A percentile compares a stretch with the other conserved stretches of the same genome.
These are phyloP conservation scores for Xylocampa areola DNA, from an alignment of 2,888 invertebrate species.

Conservation along the genomic window DNA sequence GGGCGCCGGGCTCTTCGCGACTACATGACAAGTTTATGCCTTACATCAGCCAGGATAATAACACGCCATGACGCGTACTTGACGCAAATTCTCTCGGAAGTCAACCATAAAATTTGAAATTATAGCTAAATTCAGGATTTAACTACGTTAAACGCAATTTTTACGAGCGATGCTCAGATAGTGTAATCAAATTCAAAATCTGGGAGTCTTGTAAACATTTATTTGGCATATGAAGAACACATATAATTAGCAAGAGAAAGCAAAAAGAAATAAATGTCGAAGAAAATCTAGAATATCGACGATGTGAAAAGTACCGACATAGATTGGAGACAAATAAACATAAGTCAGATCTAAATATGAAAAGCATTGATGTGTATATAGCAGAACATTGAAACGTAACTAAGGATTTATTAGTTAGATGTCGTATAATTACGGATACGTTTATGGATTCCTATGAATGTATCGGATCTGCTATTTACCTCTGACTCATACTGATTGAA, in stretches of 20 bases:
- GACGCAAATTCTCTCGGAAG: constrained; percentile 75
- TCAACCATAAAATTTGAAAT: constrained; percentile 69
- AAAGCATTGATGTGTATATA: constrained; percentile 20
- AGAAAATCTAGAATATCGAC: constrained; percentile 9
- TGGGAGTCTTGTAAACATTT: constrained; percentile 41
- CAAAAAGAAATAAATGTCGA: constrained; percentile 5
- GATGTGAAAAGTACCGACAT: background rate
- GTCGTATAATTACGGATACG: constrained; percentile 8
- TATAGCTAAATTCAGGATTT: constrained; percentile 63
- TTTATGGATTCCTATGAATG: background rate
- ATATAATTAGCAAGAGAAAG: constrained; percentile 23
- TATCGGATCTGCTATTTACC: constrained; percentile 3
- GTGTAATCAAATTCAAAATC: too few species aligned
- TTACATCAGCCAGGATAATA: constrained; percentile 57
- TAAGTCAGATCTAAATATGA: constrained; percentile 13
- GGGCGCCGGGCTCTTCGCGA: constrained; percentile 47
- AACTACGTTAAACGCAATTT: constrained; percentile 55
- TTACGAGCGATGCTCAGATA: constrained; percentile 52
- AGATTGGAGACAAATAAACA: background rate
- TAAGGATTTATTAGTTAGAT: constrained; percentile 19
- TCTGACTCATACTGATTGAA: constrained; percentile 5
- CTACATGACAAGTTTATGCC: constrained; percentile 54
- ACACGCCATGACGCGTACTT: constrained; percentile 36
- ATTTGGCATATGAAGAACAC: constrained; percentile 38
- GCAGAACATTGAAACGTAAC: constrained; percentile 21